Evolutionary conservation across 2,888 invertebrate genomes (phyloP).

Genomic region (Synergus itoensis): DNA sequence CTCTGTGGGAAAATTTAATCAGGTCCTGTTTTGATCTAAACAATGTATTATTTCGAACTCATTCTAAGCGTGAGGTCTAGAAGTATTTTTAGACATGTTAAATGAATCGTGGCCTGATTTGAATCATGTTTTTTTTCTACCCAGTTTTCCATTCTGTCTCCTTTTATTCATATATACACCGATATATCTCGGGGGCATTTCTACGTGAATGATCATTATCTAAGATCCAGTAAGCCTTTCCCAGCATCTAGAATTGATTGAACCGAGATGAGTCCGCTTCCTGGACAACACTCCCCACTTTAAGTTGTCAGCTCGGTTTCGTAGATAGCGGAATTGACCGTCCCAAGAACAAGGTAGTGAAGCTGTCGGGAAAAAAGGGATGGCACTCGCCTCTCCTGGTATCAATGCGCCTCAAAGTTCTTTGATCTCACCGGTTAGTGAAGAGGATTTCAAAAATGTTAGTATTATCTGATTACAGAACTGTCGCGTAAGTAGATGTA

Average conservation of each 20-base stretch:
- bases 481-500: conserved; percentile 60
- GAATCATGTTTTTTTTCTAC: conserved; percentile 3
- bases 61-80: neutral
- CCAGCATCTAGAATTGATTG: conserved; percentile 63
- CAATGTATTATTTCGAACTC: neutral
- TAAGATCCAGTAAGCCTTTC: conserved; percentile 51
- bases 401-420: conserved; percentile 62
- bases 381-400: conserved; percentile 65
- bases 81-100: neutral
- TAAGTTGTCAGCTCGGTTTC: conserved; percentile 64
- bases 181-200: neutral
- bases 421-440: conserved; percentile 67
- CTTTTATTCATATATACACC: conserved; percentile 15
- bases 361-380: conserved; percentile 70
- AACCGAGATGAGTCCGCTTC: conserved; percentile 66
- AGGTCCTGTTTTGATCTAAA: neutral
- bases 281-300: conserved; percentile 69
- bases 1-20: too few species aligned
- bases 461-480: conserved; percentile 61
- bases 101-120: conserved; percentile 3
- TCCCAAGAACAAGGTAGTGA: conserved; percentile 58
- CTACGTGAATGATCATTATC: conserved; percentile 48
- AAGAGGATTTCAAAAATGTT: conserved; percentile 60
- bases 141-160: neutral
- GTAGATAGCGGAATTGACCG: conserved; percentile 65